Evolutionary conservation across 2,113 vertebrate genomes (phyloP).

Genomic region (Cygnus atratus): DNA sequence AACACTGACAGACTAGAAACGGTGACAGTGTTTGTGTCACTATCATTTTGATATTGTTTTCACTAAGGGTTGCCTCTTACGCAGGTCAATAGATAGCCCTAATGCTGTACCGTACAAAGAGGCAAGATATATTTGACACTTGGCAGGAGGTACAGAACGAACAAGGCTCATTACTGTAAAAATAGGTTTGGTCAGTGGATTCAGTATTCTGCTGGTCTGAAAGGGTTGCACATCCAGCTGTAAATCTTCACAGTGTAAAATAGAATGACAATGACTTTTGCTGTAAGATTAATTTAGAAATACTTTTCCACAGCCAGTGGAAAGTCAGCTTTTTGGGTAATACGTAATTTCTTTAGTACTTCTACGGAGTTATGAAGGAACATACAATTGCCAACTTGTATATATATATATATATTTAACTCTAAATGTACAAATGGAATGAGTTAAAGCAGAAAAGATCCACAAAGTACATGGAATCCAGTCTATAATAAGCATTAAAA

Average conservation of each 20-base stretch:
- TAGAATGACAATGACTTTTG: neutral
- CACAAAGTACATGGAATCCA: neutral
- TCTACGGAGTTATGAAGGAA: neutral
- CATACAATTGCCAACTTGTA: neutral
- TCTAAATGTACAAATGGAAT: neutral
- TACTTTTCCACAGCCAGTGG: neutral
- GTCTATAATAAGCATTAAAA: neutral
- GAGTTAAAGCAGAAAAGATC: neutral
- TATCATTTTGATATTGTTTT: neutral
- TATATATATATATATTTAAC: neutral
- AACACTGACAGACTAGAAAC: neutral
- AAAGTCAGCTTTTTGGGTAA: neutral
- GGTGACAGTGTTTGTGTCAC: neutral
- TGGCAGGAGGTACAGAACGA: neutral
- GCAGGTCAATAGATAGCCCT: neutral
- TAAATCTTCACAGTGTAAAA: neutral
- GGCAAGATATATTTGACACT: neutral
- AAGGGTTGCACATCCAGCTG: neutral
- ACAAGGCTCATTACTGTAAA: neutral
- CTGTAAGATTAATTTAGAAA: neutral
- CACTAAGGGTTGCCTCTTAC: neutral
- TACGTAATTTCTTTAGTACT: neutral
- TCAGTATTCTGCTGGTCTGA: rapidly evolving
- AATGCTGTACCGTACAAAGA: neutral
- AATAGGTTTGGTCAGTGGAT: neutral